Conservation (phyloP, 2,888 invertebrate species). For the Andrena flavipes region DNA sequence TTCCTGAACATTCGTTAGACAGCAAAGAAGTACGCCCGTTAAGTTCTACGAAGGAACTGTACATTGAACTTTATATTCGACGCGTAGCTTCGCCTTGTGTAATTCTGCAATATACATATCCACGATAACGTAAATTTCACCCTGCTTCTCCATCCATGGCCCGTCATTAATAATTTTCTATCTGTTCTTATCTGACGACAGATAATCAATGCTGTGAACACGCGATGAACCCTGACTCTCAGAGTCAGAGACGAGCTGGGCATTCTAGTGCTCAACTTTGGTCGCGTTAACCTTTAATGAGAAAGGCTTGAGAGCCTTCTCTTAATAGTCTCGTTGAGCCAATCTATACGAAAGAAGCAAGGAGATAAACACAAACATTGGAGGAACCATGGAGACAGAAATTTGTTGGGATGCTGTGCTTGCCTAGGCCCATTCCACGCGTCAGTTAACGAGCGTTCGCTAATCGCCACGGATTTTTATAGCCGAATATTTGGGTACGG, state of each 20-base stretch:
- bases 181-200: background rate
- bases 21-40: conserved; percentile 18
- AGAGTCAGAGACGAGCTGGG: background rate
- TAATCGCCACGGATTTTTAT: no score
- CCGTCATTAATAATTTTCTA: background rate
- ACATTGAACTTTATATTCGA: conserved; percentile 43
- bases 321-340: conserved; percentile 51
- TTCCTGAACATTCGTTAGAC: conserved; percentile 7
- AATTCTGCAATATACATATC: background rate
- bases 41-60: conserved; percentile 28
- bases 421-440: background rate
- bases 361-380: conserved; percentile 15
- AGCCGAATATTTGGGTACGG: no score
- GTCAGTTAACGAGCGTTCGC: no score
- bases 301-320: conserved; percentile 29
- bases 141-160: background rate
- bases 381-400: conserved; percentile 33
- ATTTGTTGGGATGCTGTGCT: background rate
- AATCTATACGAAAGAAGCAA: conserved; percentile 38
- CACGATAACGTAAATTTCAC: background rate
- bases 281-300: conserved; percentile 24
- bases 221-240: background rate
- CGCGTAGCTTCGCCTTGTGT: conserved; percentile 1
- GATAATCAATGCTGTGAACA: no score
- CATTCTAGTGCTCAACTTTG: conserved; percentile 1